These are phyloP conservation scores for Dendrolimus pini DNA, from an alignment of 2,888 invertebrate genomes.

Conservation along the genomic window DNA sequence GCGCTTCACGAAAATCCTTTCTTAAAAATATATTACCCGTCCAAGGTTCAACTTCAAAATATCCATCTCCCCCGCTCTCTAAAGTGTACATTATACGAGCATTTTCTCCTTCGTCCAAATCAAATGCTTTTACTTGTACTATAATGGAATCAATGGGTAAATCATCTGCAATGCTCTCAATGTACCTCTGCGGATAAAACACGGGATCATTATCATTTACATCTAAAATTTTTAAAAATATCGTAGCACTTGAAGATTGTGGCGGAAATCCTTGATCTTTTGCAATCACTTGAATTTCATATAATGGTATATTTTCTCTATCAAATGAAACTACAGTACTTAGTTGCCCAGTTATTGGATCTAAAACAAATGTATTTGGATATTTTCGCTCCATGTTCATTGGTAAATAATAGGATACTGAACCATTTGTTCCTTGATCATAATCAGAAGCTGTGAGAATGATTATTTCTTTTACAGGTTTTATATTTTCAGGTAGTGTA, in stretches of 20 bases:
- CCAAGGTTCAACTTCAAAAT: conserved; percentile 87
- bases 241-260: conserved; percentile 92
- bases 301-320: conserved; percentile 85
- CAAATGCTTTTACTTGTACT: conserved; percentile 86
- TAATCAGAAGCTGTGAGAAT: conserved; percentile 92
- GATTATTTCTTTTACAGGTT: conserved; percentile 87
- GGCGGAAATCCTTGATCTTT: conserved; percentile 94
- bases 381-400: conserved; percentile 86
- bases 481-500: conserved; percentile 86
- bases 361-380: conserved; percentile 89
- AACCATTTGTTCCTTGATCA: conserved; percentile 95
- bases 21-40: conserved; percentile 85
- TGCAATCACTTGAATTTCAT: conserved; percentile 90
- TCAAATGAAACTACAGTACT: conserved; percentile 87
- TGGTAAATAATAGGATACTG: conserved; percentile 89
- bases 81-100: conserved; percentile 87
- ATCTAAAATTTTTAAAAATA: conserved; percentile 87
- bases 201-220: conserved; percentile 95
- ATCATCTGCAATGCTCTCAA: conserved; percentile 84
- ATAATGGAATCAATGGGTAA: conserved; percentile 79
- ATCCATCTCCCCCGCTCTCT: conserved; percentile 86
- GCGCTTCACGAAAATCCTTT: conserved; percentile 78
- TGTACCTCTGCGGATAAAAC: conserved; percentile 93
- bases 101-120: conserved; percentile 93
- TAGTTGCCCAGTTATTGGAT: conserved; percentile 90